phyloP scores from a whole-genome alignment of 1,140 invertebrate species.

The Kradibia gibbosae region DNA sequence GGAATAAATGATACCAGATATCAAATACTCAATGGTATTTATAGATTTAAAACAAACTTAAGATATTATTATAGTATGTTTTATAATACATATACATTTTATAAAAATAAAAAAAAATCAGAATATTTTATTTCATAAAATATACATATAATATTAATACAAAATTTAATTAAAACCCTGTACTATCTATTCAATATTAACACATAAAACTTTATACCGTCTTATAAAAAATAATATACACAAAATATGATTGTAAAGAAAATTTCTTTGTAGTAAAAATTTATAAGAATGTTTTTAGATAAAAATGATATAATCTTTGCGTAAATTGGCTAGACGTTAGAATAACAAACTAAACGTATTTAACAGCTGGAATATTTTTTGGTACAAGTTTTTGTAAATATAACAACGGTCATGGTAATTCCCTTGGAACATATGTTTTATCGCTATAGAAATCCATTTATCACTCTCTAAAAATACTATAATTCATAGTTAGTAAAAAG shows the following conservation, averaged over 20 bases:
- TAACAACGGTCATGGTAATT: background rate
- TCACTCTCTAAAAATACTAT: conserved; percentile 15
- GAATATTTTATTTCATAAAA: too few relatives aligned
- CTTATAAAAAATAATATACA: background rate
- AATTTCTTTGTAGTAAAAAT: background rate
- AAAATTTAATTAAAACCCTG: too few relatives aligned
- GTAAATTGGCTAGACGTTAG: background rate
- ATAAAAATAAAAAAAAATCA: background rate
- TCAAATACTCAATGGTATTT: background rate
- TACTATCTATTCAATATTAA: too few relatives aligned
- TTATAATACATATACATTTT: background rate
- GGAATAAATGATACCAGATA: background rate
- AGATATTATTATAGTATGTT: background rate
- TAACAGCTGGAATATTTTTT: background rate
- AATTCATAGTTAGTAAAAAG: conserved; percentile 28
- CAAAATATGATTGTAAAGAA: background rate
- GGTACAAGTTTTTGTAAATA: background rate
- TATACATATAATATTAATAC: too few relatives aligned
- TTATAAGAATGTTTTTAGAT: background rate
- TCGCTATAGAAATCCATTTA: background rate
- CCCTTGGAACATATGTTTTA: background rate
- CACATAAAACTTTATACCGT: background rate
- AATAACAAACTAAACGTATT: background rate
- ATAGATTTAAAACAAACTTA: background rate
- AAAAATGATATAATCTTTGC: background rate